Evolutionary conservation across 2,888 invertebrate species (phyloP).

Genomic region (Pyrrhosoma nymphula): DNA sequence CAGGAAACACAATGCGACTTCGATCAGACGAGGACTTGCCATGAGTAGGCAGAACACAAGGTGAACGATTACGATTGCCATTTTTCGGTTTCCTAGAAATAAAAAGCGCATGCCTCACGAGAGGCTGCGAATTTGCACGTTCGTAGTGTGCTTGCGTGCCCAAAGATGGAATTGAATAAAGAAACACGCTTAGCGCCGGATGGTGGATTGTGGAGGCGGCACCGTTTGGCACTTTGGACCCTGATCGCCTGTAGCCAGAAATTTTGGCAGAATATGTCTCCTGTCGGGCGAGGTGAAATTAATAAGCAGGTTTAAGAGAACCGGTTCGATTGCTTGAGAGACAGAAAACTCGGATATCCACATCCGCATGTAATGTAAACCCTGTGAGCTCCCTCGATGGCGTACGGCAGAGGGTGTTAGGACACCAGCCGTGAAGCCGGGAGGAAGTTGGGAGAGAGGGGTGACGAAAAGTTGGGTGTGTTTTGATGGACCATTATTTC

Average conservation of each 20-base stretch:
- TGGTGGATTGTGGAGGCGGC: background rate
- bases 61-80: background rate
- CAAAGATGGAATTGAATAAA: background rate
- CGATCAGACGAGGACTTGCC: background rate
- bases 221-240: background rate
- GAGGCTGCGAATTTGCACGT: background rate
- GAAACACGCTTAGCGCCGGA: background rate
- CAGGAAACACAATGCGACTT: background rate
- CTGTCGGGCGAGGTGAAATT: background rate
- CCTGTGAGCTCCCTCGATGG: too few relatives aligned
- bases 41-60: background rate
- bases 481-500: too few relatives aligned
- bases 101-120: background rate
- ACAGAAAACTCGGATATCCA: too few relatives aligned
- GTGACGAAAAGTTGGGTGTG: too few relatives aligned
- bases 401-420: background rate
- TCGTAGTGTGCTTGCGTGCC: background rate
- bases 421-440: too few relatives aligned
- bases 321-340: background rate
- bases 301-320: background rate
- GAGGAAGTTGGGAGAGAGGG: too few relatives aligned
- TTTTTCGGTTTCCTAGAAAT: background rate
- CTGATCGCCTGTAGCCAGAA: background rate
- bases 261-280: background rate
- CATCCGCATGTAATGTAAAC: too few relatives aligned